Base-by-base conservation (phyloP, 2,113 vertebrate genomes). In the Lasiurus cinereus region DNA sequence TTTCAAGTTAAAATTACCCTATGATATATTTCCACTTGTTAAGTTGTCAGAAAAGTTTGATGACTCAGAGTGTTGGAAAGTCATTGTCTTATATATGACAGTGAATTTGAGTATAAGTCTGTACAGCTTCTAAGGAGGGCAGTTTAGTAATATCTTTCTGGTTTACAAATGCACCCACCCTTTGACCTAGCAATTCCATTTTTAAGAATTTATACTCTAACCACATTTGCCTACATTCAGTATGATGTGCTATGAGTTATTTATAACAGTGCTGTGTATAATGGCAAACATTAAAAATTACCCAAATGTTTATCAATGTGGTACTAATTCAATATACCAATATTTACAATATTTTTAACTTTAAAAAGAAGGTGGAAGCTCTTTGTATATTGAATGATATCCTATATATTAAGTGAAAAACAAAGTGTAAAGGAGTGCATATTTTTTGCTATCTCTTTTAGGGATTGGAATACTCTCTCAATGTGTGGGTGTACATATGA, bases 271-370 rank as follows among this genome's bases (percentile, higher is more conserved):
- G 24, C 14, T 31, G 21, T 64, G 83, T 67, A 2, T 36, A 48
- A 72, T 39, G 59, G 70, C 36, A 77, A 43, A 39, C 76, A 50
- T 50, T 74, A 46, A 18, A 10, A 76, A 78, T 69, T 74, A 48
- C 46, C 18, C 59, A 74, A 50, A 19, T 54, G n/a, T 69, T 92
- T 43, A 64, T 64, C 7, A 16, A 14, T 39, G 14, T 9, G 8
- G 19, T 27, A 64, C 39, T 39, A 76, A 73, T 29, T 88, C 29
- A 62, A 5, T 54, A 36, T 8, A 84, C 16, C 18, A 70, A 10
- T 52, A 88, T 70, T 64, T 79, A 76, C 46, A 50, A 56, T 84
- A 79, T 62, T 88, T 86, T 39, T 12, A 96, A 64, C 39, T 82
- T 76, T 73, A 54, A 64, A 93, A 83, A 79, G 11, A 91, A 89